Base-by-base conservation (phyloP, 2,113 vertebrate species). In the Ranitomeya imitator region DNA sequence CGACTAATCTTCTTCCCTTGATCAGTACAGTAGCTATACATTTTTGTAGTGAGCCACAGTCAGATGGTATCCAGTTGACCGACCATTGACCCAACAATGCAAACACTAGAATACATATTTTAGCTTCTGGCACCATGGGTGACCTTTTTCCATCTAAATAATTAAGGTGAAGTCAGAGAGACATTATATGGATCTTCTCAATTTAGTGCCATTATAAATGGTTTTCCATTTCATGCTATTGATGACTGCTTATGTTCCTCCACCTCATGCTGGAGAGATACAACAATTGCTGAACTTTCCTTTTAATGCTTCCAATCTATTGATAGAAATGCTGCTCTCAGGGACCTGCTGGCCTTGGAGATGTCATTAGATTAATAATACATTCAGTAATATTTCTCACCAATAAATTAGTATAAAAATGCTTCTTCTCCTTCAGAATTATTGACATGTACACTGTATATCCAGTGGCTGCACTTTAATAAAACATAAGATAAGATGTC, bases 341-440 rank as follows among this genome's bases (percentile, higher is more conserved):
- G 61, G 61, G 51, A 54, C 61, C 67, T 45, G 67, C 13, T 83
- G 37, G 81, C 81, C 61, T 83, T 83, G 81, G 16, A 67, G 26
- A 52, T 83, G 61, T 83, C 37, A 83, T 83, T 83, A 37, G 37
- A 83, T 37, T 83, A 51, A 63, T 61, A 65, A 83, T 65, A 31
- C 37, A 67, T 52, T 67, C 67, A 51, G 67, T 52, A 67, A 51
- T 19, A 69, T 69, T 69, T 83, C 54, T 76, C 60, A 83, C 63
- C 15, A n/a, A 83, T 83, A 61, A n/a, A 69, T 67, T 83, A 67
- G 21, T 37, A 83, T 83, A 65, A 83, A 65, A 83, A 83, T 67
- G 63, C 63, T n/a, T 65, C 19, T 83, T 83, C 57, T 65, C 31
- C 45, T 83, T 52, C 18, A 65, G 37, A 45, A 52, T 67, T 52